Evolutionary conservation across 1,140 invertebrate species (phyloP), one percentile per base, ranked within the genome.

Genomic region (Oppia nitens): DNA sequence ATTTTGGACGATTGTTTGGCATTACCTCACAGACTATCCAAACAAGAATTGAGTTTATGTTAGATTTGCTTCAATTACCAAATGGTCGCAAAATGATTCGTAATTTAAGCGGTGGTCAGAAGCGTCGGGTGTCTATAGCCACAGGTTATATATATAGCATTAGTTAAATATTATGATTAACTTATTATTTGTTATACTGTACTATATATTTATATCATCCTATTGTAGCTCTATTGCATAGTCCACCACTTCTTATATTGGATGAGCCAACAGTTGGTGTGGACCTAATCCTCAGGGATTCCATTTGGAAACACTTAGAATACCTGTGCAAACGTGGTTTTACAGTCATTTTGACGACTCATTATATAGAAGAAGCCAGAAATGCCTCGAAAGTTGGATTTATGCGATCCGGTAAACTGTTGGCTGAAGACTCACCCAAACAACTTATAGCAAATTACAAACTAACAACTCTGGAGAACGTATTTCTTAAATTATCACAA

Each of bases 191-290:
- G n/a, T n/a, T n/a, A n/a, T n/a, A n/a, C n/a, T n/a, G n/a, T n/a
- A n/a, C n/a, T n/a, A n/a, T n/a, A n/a, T n/a, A n/a, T n/a, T n/a
- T n/a, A n/a, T n/a, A n/a, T n/a, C n/a, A n/a, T n/a, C n/a, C n/a
- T n/a, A n/a, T 1, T 83, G 83, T 89, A 21, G 90, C 90, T 3
- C 74, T 96, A 4, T 83, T 95, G 76, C 88, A 94, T 66, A 85
- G 89, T 72, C 90, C 90, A 0, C 85, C 92, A 70, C 76, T 95
- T n/a, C 73, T 95, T n/a, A 92, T 96, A 68, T 76, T 96, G 17
- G 91, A 96, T 69, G 91, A 96, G 70, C 91, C 90, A 0, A 94
- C 90, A 0, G 89, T 93, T 25, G 88, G 88, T n/a, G 84, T 92
- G 24, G 88, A 92, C 75, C 87, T 87, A 0, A 71, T 91, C 23